Conservation (phyloP, 37 sponge, comb jelly and placozoan genomes). For the Diacarnus erythraeanus region DNA sequence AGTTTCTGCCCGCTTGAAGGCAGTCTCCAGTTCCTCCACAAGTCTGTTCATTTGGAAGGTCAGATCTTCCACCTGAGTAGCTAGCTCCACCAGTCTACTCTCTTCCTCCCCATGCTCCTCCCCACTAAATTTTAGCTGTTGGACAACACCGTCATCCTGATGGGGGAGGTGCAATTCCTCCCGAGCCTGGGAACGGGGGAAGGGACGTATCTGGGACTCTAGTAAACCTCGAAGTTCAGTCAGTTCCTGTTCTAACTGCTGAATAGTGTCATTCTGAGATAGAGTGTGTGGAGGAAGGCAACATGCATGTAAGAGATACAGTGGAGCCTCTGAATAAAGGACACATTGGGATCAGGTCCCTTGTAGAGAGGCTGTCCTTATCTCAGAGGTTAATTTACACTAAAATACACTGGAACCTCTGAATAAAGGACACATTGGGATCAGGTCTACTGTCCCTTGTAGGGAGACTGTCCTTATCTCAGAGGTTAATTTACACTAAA, state of each 20-base stretch:
- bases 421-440: too few relatives aligned
- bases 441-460: too few relatives aligned
- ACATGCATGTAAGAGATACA: too few relatives aligned
- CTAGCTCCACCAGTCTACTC: conserved; percentile 32
- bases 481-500: too few relatives aligned
- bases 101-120: conserved; percentile 6
- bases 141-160: background rate
- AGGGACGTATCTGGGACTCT: background rate
- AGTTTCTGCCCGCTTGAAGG: background rate
- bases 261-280: background rate
- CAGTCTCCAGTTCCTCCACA: conserved; percentile 18
- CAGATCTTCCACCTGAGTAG: conserved; percentile 33
- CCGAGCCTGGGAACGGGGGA: background rate
- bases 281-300: too few relatives aligned
- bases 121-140: conserved; percentile 13
- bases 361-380: too few relatives aligned
- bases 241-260: background rate
- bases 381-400: too few relatives aligned
- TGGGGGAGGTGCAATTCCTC: background rate
- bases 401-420: too few relatives aligned
- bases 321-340: too few relatives aligned
- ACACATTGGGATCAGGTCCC: too few relatives aligned
- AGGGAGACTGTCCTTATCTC: too few relatives aligned
- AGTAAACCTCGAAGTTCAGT: background rate
- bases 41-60: conserved; percentile 13